Percentiles rank a stretch among this genome's conserved stretches.
Conservation (phyloP, 2,797 vertebrate genomes). For the Trematomus bernacchii region DNA sequence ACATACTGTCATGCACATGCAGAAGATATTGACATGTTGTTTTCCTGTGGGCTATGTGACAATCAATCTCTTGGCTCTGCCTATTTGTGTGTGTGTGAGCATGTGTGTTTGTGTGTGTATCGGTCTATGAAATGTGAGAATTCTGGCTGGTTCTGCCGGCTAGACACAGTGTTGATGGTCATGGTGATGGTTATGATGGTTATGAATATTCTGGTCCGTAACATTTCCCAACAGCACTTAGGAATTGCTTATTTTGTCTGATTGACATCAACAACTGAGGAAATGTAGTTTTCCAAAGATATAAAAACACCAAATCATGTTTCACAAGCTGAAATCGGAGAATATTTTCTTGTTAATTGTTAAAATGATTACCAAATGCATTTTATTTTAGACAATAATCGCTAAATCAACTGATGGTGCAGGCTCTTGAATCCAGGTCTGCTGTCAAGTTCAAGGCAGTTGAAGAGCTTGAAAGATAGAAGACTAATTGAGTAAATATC, state of each 20-base stretch:
- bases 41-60: constrained; percentile 92
- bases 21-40: constrained; percentile 97
- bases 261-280: neutral
- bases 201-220: neutral
- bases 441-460: neutral
- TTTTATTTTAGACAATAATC: fast-evolving
- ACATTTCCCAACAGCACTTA: neutral
- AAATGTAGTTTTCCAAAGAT: neutral
- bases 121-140: constrained; percentile 89
- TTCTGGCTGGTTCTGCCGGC: constrained; percentile 91
- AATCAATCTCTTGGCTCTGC: constrained; percentile 89
- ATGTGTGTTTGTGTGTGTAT: constrained; percentile 12
- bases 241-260: neutral
- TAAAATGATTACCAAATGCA: neutral
- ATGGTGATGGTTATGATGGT: constrained; percentile 16
- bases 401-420: neutral
- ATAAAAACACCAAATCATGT: neutral
- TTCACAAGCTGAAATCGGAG: neutral
- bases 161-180: constrained; percentile 68
- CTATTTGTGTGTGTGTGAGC: neutral
- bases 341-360: neutral
- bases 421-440: neutral
- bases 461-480: neutral
- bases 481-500: constrained; percentile 7
- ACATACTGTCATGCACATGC: constrained; percentile 62